These are phyloP conservation scores for Homarus gammarus DNA, from an alignment of 2,888 invertebrate species.

Conservation along the genomic window DNA sequence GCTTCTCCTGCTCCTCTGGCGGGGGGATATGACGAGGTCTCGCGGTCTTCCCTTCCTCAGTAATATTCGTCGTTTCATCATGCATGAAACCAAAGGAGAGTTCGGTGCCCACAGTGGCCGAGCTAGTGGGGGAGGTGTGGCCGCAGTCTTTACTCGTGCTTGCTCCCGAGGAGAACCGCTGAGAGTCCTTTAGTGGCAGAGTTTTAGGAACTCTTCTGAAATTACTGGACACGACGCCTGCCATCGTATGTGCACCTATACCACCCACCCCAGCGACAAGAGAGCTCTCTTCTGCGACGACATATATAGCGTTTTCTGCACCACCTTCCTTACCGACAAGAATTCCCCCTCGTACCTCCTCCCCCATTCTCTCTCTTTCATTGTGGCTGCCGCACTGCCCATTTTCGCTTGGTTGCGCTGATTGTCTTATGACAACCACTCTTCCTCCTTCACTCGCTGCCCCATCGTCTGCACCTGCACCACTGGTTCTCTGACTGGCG, in stretches of 20 bases:
- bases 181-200: neutral
- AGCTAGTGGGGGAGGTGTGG: neutral
- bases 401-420: too few relatives aligned
- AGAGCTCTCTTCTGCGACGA: neutral
- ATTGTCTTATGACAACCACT: too few relatives aligned
- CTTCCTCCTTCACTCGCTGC: too few relatives aligned
- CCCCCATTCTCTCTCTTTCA: too few relatives aligned
- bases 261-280: neutral
- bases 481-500: too few relatives aligned
- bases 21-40: neutral
- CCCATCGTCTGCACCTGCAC: too few relatives aligned
- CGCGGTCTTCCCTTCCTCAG: neutral
- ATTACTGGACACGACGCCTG: neutral
- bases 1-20: neutral
- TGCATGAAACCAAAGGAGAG: neutral
- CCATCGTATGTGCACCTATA: too few relatives aligned
- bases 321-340: too few relatives aligned
- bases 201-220: slow-evolving; percentile 5
- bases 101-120: slow-evolving; percentile 7
- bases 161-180: neutral
- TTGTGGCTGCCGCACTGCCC: too few relatives aligned
- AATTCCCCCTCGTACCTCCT: too few relatives aligned
- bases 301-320: too few relatives aligned
- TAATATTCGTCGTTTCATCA: neutral
- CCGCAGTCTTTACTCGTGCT: neutral